These are phyloP conservation scores for Strongylocentrotus purpuratus DNA, from an alignment of 35 echinoderm and acorn worm genomes.

Conservation along the genomic window DNA sequence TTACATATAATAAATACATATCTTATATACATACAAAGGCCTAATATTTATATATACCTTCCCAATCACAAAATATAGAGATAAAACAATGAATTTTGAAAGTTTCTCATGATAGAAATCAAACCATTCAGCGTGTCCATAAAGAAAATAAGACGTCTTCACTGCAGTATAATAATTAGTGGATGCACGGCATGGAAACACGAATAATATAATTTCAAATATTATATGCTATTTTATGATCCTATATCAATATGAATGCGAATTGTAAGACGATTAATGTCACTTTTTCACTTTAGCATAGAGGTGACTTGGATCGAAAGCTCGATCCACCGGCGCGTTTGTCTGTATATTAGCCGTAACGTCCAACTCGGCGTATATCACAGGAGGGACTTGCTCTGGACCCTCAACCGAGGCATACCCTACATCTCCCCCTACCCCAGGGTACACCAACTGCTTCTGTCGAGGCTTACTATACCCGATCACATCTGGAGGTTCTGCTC, in stretches of 20 bases:
- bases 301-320: slow-evolving; percentile 2
- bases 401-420: slow-evolving; percentile 26
- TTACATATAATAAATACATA: background rate
- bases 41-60: background rate
- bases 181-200: too few species aligned
- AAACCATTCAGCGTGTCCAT: too few species aligned
- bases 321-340: too few species aligned
- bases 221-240: too few species aligned
- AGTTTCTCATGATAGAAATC: too few species aligned
- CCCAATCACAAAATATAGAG: background rate
- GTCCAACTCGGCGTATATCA: slow-evolving; percentile 45
- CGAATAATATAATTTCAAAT: too few species aligned
- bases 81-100: too few species aligned
- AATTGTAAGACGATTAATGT: background rate
- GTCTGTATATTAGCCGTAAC: background rate
- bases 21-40: background rate
- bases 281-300: slow-evolving; percentile 44
- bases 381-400: background rate
- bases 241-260: too few species aligned
- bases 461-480: slow-evolving; percentile 31
- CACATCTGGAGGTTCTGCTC: slow-evolving; percentile 16
- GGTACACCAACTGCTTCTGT: background rate
- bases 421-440: background rate
- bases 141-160: too few species aligned
- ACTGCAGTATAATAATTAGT: too few species aligned